Percentiles rank a stretch among this genome's conserved stretches.
These are phyloP conservation scores for Belonocnema kinseyi DNA, from an alignment of 1,140 invertebrate genomes.

Conservation along the genomic window DNA sequence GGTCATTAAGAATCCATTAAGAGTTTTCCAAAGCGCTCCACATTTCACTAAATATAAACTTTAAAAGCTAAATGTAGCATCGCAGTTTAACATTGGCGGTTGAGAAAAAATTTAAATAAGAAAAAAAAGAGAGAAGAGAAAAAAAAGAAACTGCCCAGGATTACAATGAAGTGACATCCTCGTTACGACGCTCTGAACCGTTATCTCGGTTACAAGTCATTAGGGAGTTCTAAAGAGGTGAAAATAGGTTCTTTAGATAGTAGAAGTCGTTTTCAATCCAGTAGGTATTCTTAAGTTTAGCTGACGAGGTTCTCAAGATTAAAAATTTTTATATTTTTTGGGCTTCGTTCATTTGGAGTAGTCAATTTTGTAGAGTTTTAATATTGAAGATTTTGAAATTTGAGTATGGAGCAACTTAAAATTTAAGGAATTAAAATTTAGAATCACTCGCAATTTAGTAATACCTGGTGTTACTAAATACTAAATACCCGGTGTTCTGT, in stretches of 20 bases:
- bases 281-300: slow-evolving; percentile 1
- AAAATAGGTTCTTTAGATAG: slow-evolving; percentile 20
- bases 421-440: no score
- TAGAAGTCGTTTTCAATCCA: slow-evolving; percentile 5
- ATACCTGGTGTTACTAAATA: no score
- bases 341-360: no score
- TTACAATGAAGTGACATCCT: slow-evolving; percentile 30
- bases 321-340: no score
- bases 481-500: no score
- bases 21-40: slow-evolving; percentile 6
- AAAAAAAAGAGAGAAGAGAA: background rate
- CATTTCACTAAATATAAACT: slow-evolving; percentile 18
- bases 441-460: no score
- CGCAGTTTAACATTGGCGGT: background rate
- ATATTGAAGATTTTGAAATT: no score
- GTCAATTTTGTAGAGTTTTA: no score
- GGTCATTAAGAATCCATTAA: slow-evolving; percentile 31
- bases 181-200: slow-evolving; percentile 1
- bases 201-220: slow-evolving; percentile 25
- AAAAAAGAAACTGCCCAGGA: slow-evolving; percentile 9
- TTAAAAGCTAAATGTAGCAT: slow-evolving; percentile 3
- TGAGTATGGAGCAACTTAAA: no score
- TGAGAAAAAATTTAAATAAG: background rate
- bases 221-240: slow-evolving; percentile 9
- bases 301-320: slow-evolving; percentile 3